phyloP scores from a whole-genome alignment of 2,113 vertebrate genomes.

The Elanoides forficatus region DNA sequence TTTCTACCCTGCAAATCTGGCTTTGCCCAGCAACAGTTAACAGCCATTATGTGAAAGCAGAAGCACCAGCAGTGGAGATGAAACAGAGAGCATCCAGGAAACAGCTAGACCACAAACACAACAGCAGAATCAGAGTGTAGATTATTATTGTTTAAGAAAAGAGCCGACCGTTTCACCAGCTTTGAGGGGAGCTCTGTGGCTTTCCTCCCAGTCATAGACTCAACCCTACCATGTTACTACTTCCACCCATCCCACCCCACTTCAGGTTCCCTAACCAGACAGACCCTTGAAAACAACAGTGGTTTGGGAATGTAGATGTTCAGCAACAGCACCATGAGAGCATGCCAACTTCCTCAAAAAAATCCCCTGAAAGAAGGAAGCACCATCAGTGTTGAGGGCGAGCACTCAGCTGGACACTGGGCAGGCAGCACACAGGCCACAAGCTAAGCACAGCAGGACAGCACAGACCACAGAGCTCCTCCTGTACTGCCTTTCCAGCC shows the following conservation, averaged over 20 bases:
- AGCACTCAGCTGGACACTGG: neutral
- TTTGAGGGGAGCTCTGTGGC: neutral
- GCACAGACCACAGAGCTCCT: neutral
- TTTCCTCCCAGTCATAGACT: neutral
- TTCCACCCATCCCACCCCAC: neutral
- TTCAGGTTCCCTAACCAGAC: neutral
- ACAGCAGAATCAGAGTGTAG: neutral
- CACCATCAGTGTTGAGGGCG: accelerated
- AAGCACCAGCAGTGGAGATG: neutral
- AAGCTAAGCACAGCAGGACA: neutral
- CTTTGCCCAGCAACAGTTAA: constrained; percentile 34
- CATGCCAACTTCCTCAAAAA: neutral
- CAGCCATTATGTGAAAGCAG: neutral
- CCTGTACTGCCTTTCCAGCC: neutral
- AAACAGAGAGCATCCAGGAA: neutral
- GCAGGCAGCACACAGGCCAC: neutral
- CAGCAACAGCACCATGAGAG: neutral
- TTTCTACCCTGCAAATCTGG: neutral
- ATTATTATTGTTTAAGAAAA: neutral
- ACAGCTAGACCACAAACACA: neutral
- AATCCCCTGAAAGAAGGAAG: neutral
- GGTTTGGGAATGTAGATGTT: neutral
- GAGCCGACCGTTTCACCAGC: neutral
- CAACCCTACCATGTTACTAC: neutral
- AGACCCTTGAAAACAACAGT: neutral